phyloP scores from a whole-genome alignment of 1,140 invertebrate genomes.

The Triops longicaudatus region DNA sequence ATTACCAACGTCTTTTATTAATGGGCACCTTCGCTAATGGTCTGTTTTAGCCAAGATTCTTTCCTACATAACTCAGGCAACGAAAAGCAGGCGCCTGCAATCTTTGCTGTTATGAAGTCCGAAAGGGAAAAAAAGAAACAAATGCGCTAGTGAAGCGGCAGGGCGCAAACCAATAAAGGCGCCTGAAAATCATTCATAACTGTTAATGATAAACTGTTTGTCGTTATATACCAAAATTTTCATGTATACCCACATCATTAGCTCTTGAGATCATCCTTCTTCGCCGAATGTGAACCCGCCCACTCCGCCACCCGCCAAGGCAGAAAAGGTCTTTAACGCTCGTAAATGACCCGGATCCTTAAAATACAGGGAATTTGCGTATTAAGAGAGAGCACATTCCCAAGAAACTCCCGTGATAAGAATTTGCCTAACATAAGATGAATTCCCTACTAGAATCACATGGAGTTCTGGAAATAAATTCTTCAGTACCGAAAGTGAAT shows the following conservation, averaged over 20 bases:
- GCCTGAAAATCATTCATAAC: background rate
- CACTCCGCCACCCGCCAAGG: too few relatives aligned
- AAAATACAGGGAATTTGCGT: too few relatives aligned
- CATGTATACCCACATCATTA: background rate
- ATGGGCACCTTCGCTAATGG: background rate
- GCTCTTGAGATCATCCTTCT: background rate
- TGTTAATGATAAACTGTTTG: background rate
- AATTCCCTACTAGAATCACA: too few relatives aligned
- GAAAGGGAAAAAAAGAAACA: background rate
- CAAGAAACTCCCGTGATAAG: too few relatives aligned
- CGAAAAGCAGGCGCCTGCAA: background rate
- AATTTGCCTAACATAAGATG: too few relatives aligned
- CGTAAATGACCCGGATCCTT: too few relatives aligned
- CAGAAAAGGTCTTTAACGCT: too few relatives aligned
- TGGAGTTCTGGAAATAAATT: too few relatives aligned
- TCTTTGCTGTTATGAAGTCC: background rate
- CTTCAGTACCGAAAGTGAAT: too few relatives aligned
- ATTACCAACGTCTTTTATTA: background rate
- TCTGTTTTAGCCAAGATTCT: background rate
- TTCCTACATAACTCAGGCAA: background rate
- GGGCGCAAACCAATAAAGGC: conserved; percentile 3
- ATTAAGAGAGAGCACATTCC: too few relatives aligned
- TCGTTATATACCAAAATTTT: background rate
- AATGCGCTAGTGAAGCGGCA: background rate
- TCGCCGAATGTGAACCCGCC: too few relatives aligned